phyloP scores from a whole-genome alignment of 2,888 invertebrate species.

The Callosobruchus maculatus region DNA sequence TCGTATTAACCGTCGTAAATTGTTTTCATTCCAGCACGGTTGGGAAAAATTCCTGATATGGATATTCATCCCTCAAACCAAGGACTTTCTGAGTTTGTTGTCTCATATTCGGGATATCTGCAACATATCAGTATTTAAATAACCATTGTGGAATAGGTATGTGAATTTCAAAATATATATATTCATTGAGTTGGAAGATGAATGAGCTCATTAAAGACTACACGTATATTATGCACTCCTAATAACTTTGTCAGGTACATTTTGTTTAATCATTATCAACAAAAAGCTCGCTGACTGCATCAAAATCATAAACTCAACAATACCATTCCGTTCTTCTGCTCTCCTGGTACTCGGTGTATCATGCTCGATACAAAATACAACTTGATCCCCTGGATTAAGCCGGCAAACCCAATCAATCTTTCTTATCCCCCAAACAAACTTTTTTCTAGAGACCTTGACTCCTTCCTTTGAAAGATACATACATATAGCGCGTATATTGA shows the following conservation, averaged over 20 bases:
- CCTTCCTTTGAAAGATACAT: not conserved
- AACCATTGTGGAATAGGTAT: too few species aligned
- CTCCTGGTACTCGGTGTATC: not conserved
- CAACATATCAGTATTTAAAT: too few species aligned
- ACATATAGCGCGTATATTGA: too few species aligned
- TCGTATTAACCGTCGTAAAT: too few species aligned
- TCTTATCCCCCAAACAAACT: not conserved
- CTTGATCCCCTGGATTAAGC: not conserved
- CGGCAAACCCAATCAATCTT: not conserved
- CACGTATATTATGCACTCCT: not conserved
- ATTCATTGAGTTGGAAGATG: too few species aligned
- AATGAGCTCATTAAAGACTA: not conserved
- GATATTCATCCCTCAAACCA: too few species aligned
- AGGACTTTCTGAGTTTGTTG: too few species aligned
- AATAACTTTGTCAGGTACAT: not conserved
- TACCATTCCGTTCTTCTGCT: not conserved
- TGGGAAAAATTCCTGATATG: too few species aligned
- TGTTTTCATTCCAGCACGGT: too few species aligned
- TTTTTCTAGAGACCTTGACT: too few species aligned
- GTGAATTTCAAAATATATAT: too few species aligned
- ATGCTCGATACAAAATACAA: not conserved
- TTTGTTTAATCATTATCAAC: not conserved
- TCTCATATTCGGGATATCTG: too few species aligned
- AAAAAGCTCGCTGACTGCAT: not conserved
- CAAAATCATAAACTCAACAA: not conserved